Evolutionary conservation across 1,140 invertebrate species (phyloP), one percentile per base, ranked within the genome.

Genomic region (Pteromalus puparum): DNA sequence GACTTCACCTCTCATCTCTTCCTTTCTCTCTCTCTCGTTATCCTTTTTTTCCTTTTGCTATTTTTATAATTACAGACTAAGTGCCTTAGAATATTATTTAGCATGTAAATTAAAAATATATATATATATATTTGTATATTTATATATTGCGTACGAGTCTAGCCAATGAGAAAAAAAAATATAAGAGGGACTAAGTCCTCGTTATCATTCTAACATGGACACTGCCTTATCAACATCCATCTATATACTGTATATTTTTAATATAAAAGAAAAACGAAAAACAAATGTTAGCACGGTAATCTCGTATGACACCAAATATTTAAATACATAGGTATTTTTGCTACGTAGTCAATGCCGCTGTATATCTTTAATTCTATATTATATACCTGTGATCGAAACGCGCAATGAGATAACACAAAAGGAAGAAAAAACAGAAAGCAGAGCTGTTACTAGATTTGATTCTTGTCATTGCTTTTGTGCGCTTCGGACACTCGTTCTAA

Each of bases 241-340:
- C 90, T 89, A 89, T 89, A 89, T 87, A 91, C 90, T 92, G 91
- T 93, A 92, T 91, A 92, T 91, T 93, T 91, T 92, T 92, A 90
- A 87, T 84, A 79, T 48, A 76, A 61, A 75, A 75, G 0, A 61
- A 77, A 81, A 87, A 87, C 86, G 78, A 83, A 89, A 86, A 89
- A 87, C 81, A 78, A 87, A 88, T 88, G 77, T 89, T 91, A 92
- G 89, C 90, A 87, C 89, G 87, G 87, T 92, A 91, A 92, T 90
- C 24, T 78, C 83, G 88, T 90, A 90, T 90, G 90, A 92, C 88
- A 89, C 92, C 92, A 93, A 92, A 92, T 93, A 93, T 93, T 92
- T 92, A 92, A 92, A 89, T 92, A 85, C 87, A 87, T 91, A 91
- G 87, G 89, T 91, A 91, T 91, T 92, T 74, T 92, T 91, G 90